A percentile compares a stretch with the other conserved stretches of the same genome.
These are phyloP conservation scores for Poecile atricapillus DNA, from an alignment of 2,113 vertebrate species.

Conservation along the genomic window DNA sequence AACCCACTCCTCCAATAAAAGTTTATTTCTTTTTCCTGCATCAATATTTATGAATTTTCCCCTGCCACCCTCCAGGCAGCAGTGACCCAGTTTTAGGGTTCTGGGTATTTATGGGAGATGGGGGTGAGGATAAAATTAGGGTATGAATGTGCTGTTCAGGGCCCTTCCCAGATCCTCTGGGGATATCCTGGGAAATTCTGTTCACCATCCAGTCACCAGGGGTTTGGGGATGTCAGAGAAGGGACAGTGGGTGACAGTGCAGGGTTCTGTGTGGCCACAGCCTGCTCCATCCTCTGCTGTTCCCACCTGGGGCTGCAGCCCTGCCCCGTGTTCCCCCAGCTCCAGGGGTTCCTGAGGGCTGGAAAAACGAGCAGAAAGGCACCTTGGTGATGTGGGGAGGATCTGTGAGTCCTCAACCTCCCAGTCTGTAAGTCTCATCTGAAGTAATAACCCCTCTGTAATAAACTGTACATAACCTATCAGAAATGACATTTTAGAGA, in stretches of 20 bases:
- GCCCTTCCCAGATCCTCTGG: background rate
- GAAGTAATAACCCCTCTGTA: rapidly evolving
- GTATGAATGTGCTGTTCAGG: background rate
- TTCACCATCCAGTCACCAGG: background rate
- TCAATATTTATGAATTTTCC: background rate
- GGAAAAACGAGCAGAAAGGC: background rate
- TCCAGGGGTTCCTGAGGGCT: background rate
- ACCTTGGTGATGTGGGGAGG: background rate
- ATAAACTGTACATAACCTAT: background rate
- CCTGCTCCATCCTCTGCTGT: background rate
- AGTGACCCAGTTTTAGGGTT: background rate
- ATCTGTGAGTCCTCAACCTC: background rate
- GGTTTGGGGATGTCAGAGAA: background rate
- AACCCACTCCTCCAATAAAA: background rate
- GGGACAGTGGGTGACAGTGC: background rate
- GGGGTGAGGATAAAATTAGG: background rate
- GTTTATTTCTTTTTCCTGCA: background rate
- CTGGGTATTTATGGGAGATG: background rate
- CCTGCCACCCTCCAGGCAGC: background rate
- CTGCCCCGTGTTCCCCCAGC: background rate
- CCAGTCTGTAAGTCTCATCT: background rate
- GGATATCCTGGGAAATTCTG: rapidly evolving
- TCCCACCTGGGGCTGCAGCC: background rate
- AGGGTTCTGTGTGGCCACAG: background rate
- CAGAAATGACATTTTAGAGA: background rate